Base-by-base conservation (phyloP, 2,888 invertebrate species). In the Pegoplata infirma region DNA sequence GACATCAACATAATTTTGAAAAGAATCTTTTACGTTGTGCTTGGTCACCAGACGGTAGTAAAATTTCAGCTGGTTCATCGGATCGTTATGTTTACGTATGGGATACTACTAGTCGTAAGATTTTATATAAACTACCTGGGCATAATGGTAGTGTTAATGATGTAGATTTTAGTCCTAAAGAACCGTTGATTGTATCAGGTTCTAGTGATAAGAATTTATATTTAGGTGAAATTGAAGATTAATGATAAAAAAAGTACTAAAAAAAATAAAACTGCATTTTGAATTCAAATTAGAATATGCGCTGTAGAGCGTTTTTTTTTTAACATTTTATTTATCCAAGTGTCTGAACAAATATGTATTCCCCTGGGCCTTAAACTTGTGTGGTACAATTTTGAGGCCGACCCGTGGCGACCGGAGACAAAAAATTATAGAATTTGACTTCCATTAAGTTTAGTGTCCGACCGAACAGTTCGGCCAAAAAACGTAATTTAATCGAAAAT, bases 71-170 rank as follows among this genome's bases (percentile, higher is more conserved):
- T 0, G 99, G 99, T 0, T 98, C 98, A 0, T 95, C 98, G 0
- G 99, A 99, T 90, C 92, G 99, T 55, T 97, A 94, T 90, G 95
- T 98, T 28, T 98, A 98, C 89, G 92, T 99, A 78, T 99, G 99
- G 99, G 98, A 99, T 89, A 97, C 98, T 1, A 96, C 96, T 55
- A 93, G 96, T 0, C 92, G 98, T 25, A 92, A 97, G 78, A 95
- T 99, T 83, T 90, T 98, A 36, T 99, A 99, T 91, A 98, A 98
- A 90, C 91, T 99, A 82, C 99, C 99, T 0, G 99, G 99, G 0
- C 99, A 99, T 90, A 96, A 97, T 90, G 99, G 99, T 40, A 95
- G 98, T 80, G 98, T 99, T 25, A 99, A 98, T 88, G 98, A 97
- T 88, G 94, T 98, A 0, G 96, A 97, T 89, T 98, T 99, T 89